These are phyloP conservation scores for Rhodeus uyekii DNA, from an alignment of 2,797 vertebrate genomes.

Conservation along the genomic window DNA sequence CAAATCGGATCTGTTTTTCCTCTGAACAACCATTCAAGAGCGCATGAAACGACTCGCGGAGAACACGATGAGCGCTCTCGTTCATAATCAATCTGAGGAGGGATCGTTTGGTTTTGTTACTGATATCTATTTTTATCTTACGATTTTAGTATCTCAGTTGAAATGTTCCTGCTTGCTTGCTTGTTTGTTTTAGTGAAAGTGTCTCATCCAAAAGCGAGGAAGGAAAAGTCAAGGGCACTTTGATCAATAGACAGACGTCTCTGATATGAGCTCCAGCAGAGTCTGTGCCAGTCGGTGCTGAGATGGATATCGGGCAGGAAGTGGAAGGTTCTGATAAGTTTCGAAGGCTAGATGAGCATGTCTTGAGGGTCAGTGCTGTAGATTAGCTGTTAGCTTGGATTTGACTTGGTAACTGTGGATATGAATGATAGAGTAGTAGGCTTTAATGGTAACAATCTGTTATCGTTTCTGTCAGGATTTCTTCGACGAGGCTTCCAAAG, in stretches of 20 bases:
- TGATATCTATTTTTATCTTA: conserved; percentile 57
- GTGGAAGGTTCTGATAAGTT: conserved; percentile 74
- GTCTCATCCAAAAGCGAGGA: conserved; percentile 66
- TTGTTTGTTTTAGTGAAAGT: conserved; percentile 47
- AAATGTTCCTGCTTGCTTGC: conserved; percentile 62
- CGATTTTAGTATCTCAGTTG: conserved; percentile 64
- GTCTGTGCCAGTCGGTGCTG: conserved; percentile 29
- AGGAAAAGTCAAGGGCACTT: conserved; percentile 60
- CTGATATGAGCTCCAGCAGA: conserved; percentile 1
- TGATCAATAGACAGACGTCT: conserved; percentile 57
- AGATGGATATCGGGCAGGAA: conserved; percentile 64
- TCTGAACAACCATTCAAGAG: conserved; percentile 57
- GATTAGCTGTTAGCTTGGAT: conserved; percentile 77
- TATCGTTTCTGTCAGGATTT: conserved; percentile 68
- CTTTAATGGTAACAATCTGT: conserved; percentile 72
- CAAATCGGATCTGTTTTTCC: conserved; percentile 62
- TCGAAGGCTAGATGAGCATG: conserved; percentile 80
- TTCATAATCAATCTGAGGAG: background rate
- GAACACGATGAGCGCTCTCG: conserved; percentile 45
- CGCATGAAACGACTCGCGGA: conserved; percentile 30
- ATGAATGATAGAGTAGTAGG: conserved; percentile 73
- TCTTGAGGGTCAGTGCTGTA: conserved; percentile 74
- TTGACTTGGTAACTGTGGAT: conserved; percentile 73
- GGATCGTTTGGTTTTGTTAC: conserved; percentile 18
- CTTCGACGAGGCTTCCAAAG: conserved; percentile 87